These are phyloP conservation scores for Rhadina sibilatrix DNA, from an alignment of 2,113 vertebrate species.

Conservation along the genomic window DNA sequence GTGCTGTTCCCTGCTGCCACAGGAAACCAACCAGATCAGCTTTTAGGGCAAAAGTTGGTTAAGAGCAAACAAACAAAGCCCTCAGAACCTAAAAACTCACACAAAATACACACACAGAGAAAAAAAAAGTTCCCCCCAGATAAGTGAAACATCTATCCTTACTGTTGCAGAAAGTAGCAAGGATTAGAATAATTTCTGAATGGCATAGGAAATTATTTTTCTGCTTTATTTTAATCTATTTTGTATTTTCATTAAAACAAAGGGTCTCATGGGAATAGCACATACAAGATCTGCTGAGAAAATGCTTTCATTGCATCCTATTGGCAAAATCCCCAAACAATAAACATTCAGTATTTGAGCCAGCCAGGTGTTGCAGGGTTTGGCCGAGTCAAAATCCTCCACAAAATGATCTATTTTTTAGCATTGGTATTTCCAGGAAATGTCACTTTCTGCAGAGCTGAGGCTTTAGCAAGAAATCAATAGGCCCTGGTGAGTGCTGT, in stretches of 20 bases:
- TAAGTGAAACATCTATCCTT: neutral
- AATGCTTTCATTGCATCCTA: neutral
- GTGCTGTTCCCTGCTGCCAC: neutral
- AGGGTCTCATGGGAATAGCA: neutral
- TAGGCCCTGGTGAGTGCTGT: neutral
- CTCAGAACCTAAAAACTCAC: neutral
- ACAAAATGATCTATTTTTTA: neutral
- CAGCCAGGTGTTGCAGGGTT: neutral
- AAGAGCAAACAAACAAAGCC: neutral
- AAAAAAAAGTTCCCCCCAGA: neutral
- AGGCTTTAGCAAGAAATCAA: neutral
- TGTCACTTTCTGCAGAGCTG: neutral
- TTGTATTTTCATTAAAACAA: neutral
- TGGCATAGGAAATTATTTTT: neutral
- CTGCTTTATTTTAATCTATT: neutral
- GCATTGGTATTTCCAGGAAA: neutral
- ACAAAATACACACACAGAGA: neutral
- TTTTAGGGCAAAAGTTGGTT: neutral
- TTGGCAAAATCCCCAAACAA: neutral
- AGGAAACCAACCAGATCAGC: neutral
- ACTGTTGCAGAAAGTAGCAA: neutral
- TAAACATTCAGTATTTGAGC: neutral
- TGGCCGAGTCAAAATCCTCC: neutral
- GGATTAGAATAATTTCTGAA: neutral
- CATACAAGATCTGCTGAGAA: neutral